These are phyloP conservation scores for Taeniopygia guttata DNA, from an alignment of 2,797 vertebrate genomes.

Conservation along the genomic window DNA sequence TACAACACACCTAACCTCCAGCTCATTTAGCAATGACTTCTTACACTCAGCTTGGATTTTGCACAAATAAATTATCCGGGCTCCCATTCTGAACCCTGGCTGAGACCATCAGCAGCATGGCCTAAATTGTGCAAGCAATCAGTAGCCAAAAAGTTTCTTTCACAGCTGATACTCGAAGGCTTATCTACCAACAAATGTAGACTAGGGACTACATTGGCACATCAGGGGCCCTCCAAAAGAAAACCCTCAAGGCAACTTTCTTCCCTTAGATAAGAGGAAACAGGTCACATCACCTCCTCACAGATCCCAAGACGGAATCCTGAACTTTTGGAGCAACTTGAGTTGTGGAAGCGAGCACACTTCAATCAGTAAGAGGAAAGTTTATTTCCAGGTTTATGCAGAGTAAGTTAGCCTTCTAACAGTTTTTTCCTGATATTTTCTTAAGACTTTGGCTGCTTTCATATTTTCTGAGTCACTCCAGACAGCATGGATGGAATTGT, in stretches of 20 bases:
- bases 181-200: neutral
- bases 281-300: neutral
- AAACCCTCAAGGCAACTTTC: neutral
- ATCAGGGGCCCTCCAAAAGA: neutral
- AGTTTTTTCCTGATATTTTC: neutral
- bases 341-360: neutral
- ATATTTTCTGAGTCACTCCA: neutral
- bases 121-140: neutral
- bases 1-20: neutral
- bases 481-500: neutral
- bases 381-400: neutral
- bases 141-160: neutral
- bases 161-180: neutral
- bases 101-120: neutral
- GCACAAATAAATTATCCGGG: neutral
- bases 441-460: neutral
- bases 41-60: neutral
- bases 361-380: neutral
- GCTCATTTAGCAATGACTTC: accelerated
- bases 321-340: neutral
- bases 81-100: neutral
- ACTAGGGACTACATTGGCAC: neutral
- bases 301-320: neutral
- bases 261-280: neutral
- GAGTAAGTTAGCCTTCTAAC: neutral